These are phyloP conservation scores for Catharus fuscescens DNA, from an alignment of 2,113 vertebrate genomes.

Conservation along the genomic window DNA sequence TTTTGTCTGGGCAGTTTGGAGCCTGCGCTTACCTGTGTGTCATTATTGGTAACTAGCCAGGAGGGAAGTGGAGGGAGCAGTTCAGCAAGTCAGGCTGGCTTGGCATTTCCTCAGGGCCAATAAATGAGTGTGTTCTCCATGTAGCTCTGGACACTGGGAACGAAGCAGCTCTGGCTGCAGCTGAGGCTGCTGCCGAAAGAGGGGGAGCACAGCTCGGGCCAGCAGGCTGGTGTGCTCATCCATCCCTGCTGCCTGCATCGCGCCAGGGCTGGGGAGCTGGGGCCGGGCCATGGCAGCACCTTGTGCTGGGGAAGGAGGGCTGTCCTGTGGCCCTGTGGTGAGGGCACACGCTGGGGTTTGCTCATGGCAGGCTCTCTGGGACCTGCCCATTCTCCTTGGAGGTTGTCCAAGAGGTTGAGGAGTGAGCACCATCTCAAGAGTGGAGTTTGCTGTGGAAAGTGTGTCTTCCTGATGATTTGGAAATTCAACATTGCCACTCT, in stretches of 20 bases:
- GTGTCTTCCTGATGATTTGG: neutral
- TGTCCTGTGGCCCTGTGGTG: accelerated
- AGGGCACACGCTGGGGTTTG: accelerated
- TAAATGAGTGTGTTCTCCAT: neutral
- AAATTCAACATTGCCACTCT: neutral
- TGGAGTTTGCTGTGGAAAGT: neutral
- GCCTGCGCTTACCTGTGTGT: accelerated
- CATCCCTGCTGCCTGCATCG: accelerated
- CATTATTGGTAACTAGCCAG: neutral
- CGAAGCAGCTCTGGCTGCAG: neutral
- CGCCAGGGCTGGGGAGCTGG: neutral
- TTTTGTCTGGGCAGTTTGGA: neutral
- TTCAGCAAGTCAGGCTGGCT: neutral
- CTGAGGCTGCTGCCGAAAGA: neutral
- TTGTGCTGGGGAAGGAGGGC: neutral
- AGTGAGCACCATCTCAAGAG: accelerated
- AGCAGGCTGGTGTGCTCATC: neutral
- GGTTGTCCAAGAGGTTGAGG: neutral
- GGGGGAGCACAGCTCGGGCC: accelerated
- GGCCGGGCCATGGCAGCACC: neutral
- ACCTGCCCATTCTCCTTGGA: neutral
- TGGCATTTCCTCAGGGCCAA: neutral
- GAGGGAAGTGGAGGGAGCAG: neutral
- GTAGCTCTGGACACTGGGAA: neutral
- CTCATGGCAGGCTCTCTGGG: neutral